These are phyloP conservation scores for Galaxias olidus DNA, from an alignment of 2,797 vertebrate species.

Conservation along the genomic window DNA sequence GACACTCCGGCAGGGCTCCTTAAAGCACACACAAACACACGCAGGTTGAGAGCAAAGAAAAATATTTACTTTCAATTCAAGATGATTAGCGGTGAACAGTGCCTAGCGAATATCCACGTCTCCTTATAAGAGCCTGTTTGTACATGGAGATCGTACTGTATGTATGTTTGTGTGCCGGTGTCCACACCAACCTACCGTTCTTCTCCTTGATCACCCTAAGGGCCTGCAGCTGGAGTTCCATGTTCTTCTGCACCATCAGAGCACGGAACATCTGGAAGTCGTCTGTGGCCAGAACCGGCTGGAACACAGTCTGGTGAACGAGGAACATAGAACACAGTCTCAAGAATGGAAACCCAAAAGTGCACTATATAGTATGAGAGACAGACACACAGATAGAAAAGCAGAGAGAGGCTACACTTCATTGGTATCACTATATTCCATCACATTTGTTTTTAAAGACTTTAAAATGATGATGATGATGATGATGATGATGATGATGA, in stretches of 20 bases:
- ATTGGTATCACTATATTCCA: too few relatives aligned
- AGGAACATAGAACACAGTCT: neutral
- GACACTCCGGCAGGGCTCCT: slow-evolving; percentile 93
- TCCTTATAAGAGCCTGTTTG: neutral
- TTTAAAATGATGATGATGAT: too few relatives aligned
- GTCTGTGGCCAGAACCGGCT: slow-evolving; percentile 91
- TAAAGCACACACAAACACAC: slow-evolving; percentile 12
- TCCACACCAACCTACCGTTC: slow-evolving; percentile 79
- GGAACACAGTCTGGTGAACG: slow-evolving; percentile 82
- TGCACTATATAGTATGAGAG: neutral
- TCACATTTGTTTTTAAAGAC: too few relatives aligned
- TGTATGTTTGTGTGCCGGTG: neutral
- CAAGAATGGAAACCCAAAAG: neutral
- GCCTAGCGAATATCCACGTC: too few relatives aligned
- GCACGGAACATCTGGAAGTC: slow-evolving; percentile 95
- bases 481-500: too few relatives aligned
- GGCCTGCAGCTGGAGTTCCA: slow-evolving; percentile 97
- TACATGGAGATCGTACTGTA: neutral
- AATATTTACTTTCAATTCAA: too few relatives aligned
- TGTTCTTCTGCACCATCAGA: slow-evolving; percentile 97
- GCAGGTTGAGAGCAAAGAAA: neutral
- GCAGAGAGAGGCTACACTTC: too few relatives aligned
- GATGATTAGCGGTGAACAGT: too few relatives aligned
- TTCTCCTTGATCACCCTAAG: slow-evolving; percentile 93
- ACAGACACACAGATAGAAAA: neutral